Evolutionary conservation across 2,113 vertebrate genomes (phyloP).

Genomic region (Junco hyemalis): DNA sequence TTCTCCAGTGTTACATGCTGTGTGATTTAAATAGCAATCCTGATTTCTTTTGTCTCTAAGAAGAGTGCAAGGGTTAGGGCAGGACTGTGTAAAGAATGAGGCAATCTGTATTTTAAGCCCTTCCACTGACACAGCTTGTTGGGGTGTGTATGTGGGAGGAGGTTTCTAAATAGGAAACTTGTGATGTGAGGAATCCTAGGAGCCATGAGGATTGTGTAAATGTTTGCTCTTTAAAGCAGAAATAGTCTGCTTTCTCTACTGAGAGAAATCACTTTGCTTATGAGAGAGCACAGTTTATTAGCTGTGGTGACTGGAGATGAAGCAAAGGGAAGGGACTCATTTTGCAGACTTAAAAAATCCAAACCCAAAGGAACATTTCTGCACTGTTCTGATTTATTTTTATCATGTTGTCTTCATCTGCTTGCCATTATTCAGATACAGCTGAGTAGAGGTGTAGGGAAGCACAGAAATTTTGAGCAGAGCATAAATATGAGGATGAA

Average conservation of each 20-base stretch:
- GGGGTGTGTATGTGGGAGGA: neutral
- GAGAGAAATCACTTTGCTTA: neutral
- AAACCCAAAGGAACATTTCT: neutral
- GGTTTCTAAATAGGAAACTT: conserved; percentile 1
- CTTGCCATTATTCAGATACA: neutral
- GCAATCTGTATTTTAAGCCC: neutral
- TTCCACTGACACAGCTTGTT: neutral
- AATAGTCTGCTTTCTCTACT: neutral
- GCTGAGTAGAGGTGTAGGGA: neutral
- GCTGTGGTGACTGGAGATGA: neutral
- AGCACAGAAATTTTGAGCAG: neutral
- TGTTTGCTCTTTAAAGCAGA: neutral
- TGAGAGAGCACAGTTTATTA: neutral
- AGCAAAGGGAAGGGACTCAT: neutral
- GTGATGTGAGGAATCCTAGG: neutral
- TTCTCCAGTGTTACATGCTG: neutral
- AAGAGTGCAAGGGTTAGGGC: neutral
- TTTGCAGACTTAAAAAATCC: neutral
- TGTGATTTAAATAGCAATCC: neutral
- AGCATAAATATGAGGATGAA: neutral
- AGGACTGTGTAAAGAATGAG: neutral
- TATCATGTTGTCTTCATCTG: neutral
- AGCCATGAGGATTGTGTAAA: neutral
- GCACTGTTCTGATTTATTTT: neutral
- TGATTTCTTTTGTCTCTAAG: neutral